Base-by-base conservation (phyloP, 2,888 invertebrate species). In the Strigamia crassipes region DNA sequence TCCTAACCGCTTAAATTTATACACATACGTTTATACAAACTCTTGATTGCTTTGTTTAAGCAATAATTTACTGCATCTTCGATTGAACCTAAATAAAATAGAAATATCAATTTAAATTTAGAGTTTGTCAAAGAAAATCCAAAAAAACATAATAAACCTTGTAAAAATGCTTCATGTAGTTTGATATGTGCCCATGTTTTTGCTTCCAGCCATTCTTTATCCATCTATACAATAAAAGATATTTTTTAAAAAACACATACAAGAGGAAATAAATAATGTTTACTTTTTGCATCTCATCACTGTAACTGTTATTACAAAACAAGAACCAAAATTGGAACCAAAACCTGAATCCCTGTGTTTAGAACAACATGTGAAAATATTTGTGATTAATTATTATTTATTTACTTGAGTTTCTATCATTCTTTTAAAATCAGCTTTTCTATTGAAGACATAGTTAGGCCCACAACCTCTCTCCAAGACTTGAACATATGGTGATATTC, bases 241-340 rank as follows among this genome's bases (percentile, higher is more conserved):
- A 61, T 61, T 9, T 61, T 56, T 56, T 56, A 61, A 15, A 61
- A 61, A 4, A 9, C 8, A 42, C 4, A 42, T 42, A 2, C 42
- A 42, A 42, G n/a, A n/a, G n/a, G n/a, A n/a, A n/a, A n/a, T n/a
- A n/a, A n/a, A 42, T 61, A 61, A 61, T 61, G 2, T 61, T 4
- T 6, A 23, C 18, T 61, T 61, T 23, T 61, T 18, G 9, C 5
- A n/a, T 56, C 10, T 56, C 15, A 18, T 56, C 15, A 5, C 13
- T 5, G 6, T 56, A 10, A 18, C n/a, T 61, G 2, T 23, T 12
- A 18, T 18, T 61, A 18, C 4, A 61, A 23, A 61, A 61, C 9
- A 61, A 1, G 18, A 61, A 18, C 61, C 61, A 61, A 61, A 61
- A 61, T 61, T 18, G 61, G n/a, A 61, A 61, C 61, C 61, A 61